Base-by-base conservation (phyloP, 2,888 invertebrate species). In the Chloroclysta siterata region DNA sequence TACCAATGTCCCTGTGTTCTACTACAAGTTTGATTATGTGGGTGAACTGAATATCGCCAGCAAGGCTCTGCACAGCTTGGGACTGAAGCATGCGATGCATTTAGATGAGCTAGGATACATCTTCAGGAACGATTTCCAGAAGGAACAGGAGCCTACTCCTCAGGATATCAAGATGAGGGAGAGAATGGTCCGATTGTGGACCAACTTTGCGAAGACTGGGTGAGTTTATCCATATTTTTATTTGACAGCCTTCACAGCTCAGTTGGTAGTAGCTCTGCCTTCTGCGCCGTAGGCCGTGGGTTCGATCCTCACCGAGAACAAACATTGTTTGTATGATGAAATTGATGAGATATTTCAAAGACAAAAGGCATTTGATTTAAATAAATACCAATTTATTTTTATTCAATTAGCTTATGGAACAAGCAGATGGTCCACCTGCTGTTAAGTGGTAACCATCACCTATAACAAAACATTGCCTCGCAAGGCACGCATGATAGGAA, bases 161-260 rank as follows among this genome's bases (percentile, higher is more conserved):
- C 79, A 85, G 66, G 93, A 93, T 76, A 14, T 84, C 6, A 88
- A 87, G 71, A 86, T 84, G 80, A 85, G 91, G 73, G 93, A 93
- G 72, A 75, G 87, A 52, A 85, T 93, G 84, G 65, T 93, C 28
- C 73, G 86, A 41, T 75, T 93, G 1, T 92, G 93, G 90, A 91
- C 92, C 5, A 93, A 93, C 76, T 93, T 93, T 57, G 90, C 92
- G 22, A 93, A 93, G 76, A 75, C 81, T 69, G 91, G 93, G 93
- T 93, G 69, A 88, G 91, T 79, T 53, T 39, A 8, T n/a, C 17
- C 11, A 17, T 11, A 17, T 44, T 17, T 17, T 17, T 17, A 10
- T n/a, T 41, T n/a, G 0, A n/a, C 2, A n/a, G 2, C n/a, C n/a
- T 2, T n/a, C 41, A n/a, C 41, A 41, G 39, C 11, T 39, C 7